A percentile compares a stretch with the other conserved stretches of the same genome.
Evolutionary conservation across 2,888 invertebrate species (phyloP).

Genomic region (Agapostemon virescens): DNA sequence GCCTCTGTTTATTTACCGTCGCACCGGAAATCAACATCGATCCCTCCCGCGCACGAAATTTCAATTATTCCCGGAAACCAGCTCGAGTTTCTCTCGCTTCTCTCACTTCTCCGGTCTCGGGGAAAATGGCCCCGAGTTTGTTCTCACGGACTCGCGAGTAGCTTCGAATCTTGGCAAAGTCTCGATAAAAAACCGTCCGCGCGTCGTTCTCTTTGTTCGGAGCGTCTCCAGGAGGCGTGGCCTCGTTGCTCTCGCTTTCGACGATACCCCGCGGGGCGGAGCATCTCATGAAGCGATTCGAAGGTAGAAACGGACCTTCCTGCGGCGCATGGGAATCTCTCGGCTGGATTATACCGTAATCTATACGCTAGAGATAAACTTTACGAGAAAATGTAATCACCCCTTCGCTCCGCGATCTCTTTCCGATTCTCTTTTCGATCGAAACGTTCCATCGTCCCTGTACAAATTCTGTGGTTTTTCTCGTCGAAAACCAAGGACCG

Average conservation of each 20-base stretch:
- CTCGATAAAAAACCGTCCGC: background rate
- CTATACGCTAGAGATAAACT: too few relatives aligned
- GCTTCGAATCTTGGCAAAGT: background rate
- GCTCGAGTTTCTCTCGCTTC: background rate
- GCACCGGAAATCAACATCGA: constrained; percentile 5
- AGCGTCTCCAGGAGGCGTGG: background rate
- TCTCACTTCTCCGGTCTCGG: background rate
- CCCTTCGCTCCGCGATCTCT: too few relatives aligned
- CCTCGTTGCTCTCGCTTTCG: background rate
- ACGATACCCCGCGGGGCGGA: background rate
- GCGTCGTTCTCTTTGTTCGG: background rate
- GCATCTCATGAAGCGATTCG: background rate
- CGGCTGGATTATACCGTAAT: too few relatives aligned
- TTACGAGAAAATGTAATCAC: too few relatives aligned
- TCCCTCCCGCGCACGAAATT: background rate
- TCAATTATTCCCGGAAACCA: background rate
- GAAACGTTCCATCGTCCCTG: too few relatives aligned
- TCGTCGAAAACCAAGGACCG: too few relatives aligned
- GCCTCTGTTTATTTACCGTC: constrained; percentile 21
- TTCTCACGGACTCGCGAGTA: background rate
- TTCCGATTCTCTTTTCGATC: too few relatives aligned
- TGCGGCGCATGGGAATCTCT: too few relatives aligned
- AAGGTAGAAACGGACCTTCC: too few relatives aligned
- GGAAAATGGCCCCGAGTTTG: background rate
- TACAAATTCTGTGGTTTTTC: too few relatives aligned